A percentile compares a stretch with the other conserved stretches of the same genome.
Conservation (phyloP, 1,140 invertebrate species). For the Homalodisca vitripennis region DNA sequence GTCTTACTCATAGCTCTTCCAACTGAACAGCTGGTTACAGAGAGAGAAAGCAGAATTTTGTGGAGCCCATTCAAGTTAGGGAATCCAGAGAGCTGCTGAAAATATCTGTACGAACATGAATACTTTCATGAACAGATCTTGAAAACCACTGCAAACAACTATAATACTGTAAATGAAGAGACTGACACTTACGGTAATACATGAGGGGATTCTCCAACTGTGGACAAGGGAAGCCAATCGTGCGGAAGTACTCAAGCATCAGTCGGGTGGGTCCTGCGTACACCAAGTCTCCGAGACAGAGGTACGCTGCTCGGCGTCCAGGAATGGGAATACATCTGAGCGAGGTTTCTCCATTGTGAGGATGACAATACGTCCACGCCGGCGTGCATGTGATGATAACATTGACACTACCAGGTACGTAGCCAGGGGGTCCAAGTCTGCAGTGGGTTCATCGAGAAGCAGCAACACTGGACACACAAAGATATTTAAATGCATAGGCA, state of each 20-base stretch:
- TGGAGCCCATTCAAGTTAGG: too few relatives aligned
- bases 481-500: too few relatives aligned
- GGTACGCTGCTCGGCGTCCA: slow-evolving; percentile 79
- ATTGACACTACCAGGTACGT: slow-evolving; percentile 92
- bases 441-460: slow-evolving; percentile 86
- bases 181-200: slow-evolving; percentile 87
- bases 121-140: too few relatives aligned
- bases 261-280: slow-evolving; percentile 87
- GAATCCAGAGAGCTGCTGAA: too few relatives aligned
- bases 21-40: too few relatives aligned
- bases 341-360: slow-evolving; percentile 90
- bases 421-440: slow-evolving; percentile 86
- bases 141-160: too few relatives aligned
- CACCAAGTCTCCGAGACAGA: slow-evolving; percentile 87
- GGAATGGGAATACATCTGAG: slow-evolving; percentile 89
- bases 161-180: too few relatives aligned
- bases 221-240: slow-evolving; percentile 90
- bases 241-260: slow-evolving; percentile 88
- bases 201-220: slow-evolving; percentile 90
- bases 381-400: slow-evolving; percentile 87
- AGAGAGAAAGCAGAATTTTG: too few relatives aligned
- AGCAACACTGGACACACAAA: slow-evolving; percentile 64
- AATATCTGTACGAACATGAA: too few relatives aligned
- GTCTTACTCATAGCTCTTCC: too few relatives aligned
- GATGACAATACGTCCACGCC: slow-evolving; percentile 83